phyloP scores from a whole-genome alignment of 1,140 invertebrate genomes.

The Drosophila neocordata region DNA sequence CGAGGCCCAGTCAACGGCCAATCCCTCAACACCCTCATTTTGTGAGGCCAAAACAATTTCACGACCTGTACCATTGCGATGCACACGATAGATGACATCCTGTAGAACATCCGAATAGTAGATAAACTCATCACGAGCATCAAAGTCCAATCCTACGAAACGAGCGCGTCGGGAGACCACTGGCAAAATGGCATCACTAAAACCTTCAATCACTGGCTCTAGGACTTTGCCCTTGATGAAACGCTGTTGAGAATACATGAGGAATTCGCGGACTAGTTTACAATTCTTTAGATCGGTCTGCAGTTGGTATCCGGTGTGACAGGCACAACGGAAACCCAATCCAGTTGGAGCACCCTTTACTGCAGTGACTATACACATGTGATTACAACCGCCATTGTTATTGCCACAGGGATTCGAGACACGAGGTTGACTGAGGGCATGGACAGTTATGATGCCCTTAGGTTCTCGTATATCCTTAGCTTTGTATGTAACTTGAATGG shows the following conservation, averaged over 20 bases:
- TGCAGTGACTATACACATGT: conserved; percentile 97
- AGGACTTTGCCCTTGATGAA: conserved; percentile 98
- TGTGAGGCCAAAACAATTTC: conserved; percentile 97
- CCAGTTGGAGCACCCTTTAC: conserved; percentile 88
- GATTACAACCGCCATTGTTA: conserved; percentile 96
- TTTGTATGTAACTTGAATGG: conserved; percentile 91
- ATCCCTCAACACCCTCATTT: conserved; percentile 98
- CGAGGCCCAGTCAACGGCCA: conserved; percentile 98
- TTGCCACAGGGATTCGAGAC: conserved; percentile 94
- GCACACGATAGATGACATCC: conserved; percentile 96
- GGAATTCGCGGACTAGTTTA: conserved; percentile 93
- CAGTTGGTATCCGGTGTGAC: conserved; percentile 94
- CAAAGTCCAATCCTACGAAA: conserved; percentile 98
- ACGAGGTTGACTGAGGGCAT: conserved; percentile 89
- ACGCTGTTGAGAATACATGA: conserved; percentile 98
- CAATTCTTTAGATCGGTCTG: conserved; percentile 91
- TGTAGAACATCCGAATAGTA: conserved; percentile 99
- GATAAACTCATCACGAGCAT: conserved; percentile 94
- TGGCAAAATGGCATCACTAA: conserved; percentile 96
- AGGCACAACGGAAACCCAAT: conserved; percentile 96
- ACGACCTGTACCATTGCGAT: conserved; percentile 92
- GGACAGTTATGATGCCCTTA: conserved; percentile 92
- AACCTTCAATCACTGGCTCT: conserved; percentile 93
- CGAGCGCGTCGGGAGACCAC: conserved; percentile 95
- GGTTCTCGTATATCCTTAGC: conserved; percentile 91